Percentiles rank a stretch among this genome's conserved stretches.
phyloP scores from a whole-genome alignment of 2,113 vertebrate species.

The Tapirus terrestris region DNA sequence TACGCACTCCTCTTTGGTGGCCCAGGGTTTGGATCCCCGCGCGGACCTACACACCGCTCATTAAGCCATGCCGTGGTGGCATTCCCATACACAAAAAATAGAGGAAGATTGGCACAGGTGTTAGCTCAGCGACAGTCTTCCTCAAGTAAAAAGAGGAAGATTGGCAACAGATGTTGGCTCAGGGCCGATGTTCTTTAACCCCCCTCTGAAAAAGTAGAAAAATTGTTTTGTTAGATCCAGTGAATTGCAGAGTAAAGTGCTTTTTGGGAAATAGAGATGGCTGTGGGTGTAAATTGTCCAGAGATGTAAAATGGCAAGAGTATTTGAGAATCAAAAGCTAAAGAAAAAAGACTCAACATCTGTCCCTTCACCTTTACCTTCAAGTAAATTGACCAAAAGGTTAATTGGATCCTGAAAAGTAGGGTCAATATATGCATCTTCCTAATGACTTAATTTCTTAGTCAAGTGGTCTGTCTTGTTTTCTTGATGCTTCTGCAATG shows the following conservation, averaged over 20 bases:
- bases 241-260: conserved; percentile 37
- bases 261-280: background rate
- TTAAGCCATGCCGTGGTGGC: too few species aligned
- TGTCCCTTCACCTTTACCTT: background rate
- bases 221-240: conserved; percentile 5
- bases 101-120: too few species aligned
- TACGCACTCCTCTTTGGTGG: too few species aligned
- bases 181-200: too few species aligned
- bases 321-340: background rate
- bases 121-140: too few species aligned
- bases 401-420: background rate
- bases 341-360: background rate
- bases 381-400: background rate
- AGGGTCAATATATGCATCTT: background rate
- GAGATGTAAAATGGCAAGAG: background rate
- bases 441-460: background rate
- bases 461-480: background rate
- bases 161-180: too few species aligned
- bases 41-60: too few species aligned
- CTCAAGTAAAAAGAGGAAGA: too few species aligned
- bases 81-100: too few species aligned
- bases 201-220: background rate
- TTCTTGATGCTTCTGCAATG: background rate
- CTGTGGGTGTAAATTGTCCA: background rate
- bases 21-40: too few species aligned